phyloP scores from a whole-genome alignment of 2,888 invertebrate genomes.

The Alviniconcha strummeri region DNA sequence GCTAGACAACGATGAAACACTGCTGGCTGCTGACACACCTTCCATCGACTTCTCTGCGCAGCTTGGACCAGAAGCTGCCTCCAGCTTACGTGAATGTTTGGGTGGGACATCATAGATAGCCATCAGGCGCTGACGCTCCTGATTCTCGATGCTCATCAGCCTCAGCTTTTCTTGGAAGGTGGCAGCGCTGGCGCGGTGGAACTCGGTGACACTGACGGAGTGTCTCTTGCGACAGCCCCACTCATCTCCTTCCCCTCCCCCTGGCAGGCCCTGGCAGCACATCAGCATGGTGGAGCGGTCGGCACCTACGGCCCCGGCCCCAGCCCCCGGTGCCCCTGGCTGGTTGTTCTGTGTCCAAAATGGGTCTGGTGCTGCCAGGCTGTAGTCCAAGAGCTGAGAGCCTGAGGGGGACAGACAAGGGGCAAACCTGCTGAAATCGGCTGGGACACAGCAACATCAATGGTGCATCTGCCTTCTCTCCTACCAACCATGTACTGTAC shows the following conservation, averaged over 20 bases:
- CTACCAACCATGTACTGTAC: too few species aligned
- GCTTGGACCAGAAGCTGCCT: conserved; percentile 13
- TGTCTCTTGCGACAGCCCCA: conserved; percentile 61
- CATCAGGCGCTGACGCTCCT: conserved; percentile 54
- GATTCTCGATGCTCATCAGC: conserved; percentile 61
- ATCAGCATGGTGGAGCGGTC: conserved; percentile 29
- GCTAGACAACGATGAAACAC: background rate
- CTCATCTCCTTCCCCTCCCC: conserved; percentile 46
- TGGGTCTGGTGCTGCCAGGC: conserved; percentile 20
- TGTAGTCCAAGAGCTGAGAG: conserved; percentile 38
- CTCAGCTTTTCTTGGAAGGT: conserved; percentile 49
- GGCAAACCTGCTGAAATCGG: conserved; percentile 3
- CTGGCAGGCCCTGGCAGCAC: conserved; percentile 33
- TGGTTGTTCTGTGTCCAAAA: conserved; percentile 6
- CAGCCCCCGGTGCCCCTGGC: conserved; percentile 25
- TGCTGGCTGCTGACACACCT: conserved; percentile 6
- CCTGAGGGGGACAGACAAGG: conserved; percentile 31
- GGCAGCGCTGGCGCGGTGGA: conserved; percentile 51
- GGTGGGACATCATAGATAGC: conserved; percentile 66
- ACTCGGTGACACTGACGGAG: conserved; percentile 65
- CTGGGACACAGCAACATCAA: too few species aligned
- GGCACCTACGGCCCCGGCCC: background rate
- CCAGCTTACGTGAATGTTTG: conserved; percentile 55
- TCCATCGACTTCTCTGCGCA: background rate
- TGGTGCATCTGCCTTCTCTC: too few species aligned